These are phyloP conservation scores for Dendrocincla fuliginosa DNA, from an alignment of 2,797 vertebrate genomes.

Conservation along the genomic window DNA sequence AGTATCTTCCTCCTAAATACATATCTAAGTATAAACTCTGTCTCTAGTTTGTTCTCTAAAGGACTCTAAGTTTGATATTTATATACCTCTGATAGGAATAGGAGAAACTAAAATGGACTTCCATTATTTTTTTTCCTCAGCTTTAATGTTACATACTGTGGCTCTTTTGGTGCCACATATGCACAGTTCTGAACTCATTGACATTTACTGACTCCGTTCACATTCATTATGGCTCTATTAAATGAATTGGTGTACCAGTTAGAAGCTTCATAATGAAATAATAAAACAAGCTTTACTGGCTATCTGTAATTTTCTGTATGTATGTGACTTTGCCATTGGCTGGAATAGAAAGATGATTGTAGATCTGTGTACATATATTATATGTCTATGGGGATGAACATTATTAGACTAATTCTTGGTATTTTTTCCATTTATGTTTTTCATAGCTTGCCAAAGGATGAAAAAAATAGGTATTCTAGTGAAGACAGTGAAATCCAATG, in stretches of 20 bases:
- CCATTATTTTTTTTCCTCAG: neutral
- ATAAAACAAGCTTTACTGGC: neutral
- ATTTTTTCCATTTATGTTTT: neutral
- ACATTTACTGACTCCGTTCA: neutral
- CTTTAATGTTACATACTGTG: neutral
- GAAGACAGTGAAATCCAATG: neutral
- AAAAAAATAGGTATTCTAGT: neutral
- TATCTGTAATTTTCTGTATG: neutral
- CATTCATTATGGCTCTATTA: neutral
- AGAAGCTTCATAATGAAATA: neutral
- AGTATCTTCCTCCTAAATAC: neutral
- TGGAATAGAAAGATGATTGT: neutral
- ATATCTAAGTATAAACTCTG: accelerated
- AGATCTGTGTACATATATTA: neutral
- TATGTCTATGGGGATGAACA: neutral
- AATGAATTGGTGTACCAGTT: neutral
- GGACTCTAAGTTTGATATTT: neutral
- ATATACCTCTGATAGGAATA: neutral
- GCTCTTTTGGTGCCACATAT: neutral
- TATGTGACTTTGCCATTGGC: neutral
- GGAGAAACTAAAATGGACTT: neutral
- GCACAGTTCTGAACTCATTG: neutral
- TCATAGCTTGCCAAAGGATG: neutral
- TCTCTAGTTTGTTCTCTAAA: neutral
- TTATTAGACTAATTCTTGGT: neutral